These are phyloP conservation scores for Neomonachus schauinslandi DNA, from an alignment of 2,113 vertebrate genomes.

Conservation along the genomic window DNA sequence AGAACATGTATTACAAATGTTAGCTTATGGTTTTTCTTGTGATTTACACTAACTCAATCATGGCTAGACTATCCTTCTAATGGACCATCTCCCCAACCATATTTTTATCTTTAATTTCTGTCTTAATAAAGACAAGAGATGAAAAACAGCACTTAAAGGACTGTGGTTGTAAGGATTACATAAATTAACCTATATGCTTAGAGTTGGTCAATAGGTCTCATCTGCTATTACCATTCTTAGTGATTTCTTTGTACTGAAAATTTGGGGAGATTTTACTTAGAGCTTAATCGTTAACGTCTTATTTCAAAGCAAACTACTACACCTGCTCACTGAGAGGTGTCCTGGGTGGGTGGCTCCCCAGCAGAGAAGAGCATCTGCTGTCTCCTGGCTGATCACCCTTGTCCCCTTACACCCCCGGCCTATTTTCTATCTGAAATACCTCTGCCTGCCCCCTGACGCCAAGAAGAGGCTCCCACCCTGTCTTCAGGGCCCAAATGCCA, in stretches of 20 bases:
- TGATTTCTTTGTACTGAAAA: background rate
- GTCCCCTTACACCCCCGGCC: fast-evolving
- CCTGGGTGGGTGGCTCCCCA: fast-evolving
- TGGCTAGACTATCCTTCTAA: fast-evolving
- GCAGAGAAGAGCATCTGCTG: too few species aligned
- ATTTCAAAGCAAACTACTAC: background rate
- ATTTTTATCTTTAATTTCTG: background rate
- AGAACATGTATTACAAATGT: fast-evolving
- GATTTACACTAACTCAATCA: background rate
- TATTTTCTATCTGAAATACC: fast-evolving
- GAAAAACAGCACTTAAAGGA: background rate
- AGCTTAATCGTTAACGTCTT: background rate
- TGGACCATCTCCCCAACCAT: fast-evolving
- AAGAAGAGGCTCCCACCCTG: background rate
- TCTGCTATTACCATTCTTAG: fast-evolving
- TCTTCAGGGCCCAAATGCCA: too few species aligned
- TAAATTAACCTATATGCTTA: fast-evolving
- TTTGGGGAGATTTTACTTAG: background rate
- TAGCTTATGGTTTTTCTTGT: background rate
- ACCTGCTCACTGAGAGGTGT: fast-evolving
- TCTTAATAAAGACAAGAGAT: background rate
- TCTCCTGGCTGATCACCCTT: fast-evolving
- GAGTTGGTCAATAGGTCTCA: fast-evolving
- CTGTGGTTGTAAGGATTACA: fast-evolving
- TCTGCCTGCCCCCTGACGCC: fast-evolving